These are phyloP conservation scores for Apodemia duryi DNA, from an alignment of 2,888 invertebrate species.

Conservation along the genomic window DNA sequence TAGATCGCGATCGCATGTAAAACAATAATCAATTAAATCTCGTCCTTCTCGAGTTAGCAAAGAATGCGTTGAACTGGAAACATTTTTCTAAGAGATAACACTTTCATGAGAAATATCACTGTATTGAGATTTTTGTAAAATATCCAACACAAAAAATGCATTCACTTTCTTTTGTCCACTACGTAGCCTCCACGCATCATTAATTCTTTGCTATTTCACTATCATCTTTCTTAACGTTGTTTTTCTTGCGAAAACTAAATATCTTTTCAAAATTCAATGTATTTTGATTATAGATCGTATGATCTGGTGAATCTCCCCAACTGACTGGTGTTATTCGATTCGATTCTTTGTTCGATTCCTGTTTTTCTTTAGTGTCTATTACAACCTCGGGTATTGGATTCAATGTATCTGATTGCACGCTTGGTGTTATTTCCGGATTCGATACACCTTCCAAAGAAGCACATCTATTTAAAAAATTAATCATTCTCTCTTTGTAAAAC, in stretches of 20 bases:
- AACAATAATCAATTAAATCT: too few species aligned
- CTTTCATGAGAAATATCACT: background rate
- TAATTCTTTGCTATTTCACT: conserved; percentile 34
- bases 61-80: too few species aligned
- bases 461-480: conserved; percentile 64
- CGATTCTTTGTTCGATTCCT: conserved; percentile 26
- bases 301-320: conserved; percentile 68
- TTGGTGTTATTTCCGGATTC: conserved; percentile 53
- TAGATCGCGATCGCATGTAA: too few species aligned
- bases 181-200: conserved; percentile 30
- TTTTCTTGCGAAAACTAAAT: conserved; percentile 52
- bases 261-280: conserved; percentile 66
- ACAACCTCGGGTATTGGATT: conserved; percentile 56
- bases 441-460: conserved; percentile 57
- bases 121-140: background rate
- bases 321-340: conserved; percentile 52
- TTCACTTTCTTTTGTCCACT: conserved; percentile 29
- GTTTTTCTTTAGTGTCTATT: conserved; percentile 35
- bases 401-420: conserved; percentile 54
- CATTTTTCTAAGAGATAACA: background rate
- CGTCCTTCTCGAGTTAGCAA: too few species aligned
- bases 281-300: conserved; percentile 69
- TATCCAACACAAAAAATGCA: conserved; percentile 22
- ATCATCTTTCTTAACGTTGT: conserved; percentile 30
- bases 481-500: conserved; percentile 68